Evolutionary conservation across 2,888 invertebrate genomes (phyloP).

Genomic region (Caenorhabditis becei): DNA sequence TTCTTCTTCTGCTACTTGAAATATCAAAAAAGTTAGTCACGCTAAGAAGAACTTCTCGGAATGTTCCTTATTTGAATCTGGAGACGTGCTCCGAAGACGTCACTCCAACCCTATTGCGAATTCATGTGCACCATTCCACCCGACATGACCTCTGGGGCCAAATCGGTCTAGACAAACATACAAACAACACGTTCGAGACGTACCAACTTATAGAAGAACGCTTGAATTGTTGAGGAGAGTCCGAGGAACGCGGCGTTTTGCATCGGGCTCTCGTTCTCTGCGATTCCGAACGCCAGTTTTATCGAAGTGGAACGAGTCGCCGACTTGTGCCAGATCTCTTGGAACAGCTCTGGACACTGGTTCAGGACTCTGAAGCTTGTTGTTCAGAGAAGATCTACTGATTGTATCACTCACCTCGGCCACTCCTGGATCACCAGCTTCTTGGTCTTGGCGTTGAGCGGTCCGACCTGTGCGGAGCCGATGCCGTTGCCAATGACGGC

Average conservation of each 20-base stretch:
- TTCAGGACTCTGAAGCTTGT: slow-evolving; percentile 64
- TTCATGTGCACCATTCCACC: no score
- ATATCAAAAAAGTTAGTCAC: no score
- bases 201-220: slow-evolving; percentile 71
- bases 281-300: slow-evolving; percentile 71
- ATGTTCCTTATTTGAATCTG: neutral
- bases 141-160: no score
- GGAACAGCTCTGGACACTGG: slow-evolving; percentile 69
- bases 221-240: slow-evolving; percentile 68
- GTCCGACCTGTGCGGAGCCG: slow-evolving; percentile 66
- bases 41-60: no score
- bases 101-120: no score
- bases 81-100: no score
- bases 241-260: slow-evolving; percentile 68
- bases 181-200: neutral
- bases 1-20: no score
- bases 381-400: neutral
- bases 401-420: slow-evolving; percentile 48
- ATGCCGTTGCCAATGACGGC: slow-evolving; percentile 57
- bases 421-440: slow-evolving; percentile 72
- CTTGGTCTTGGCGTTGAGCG: slow-evolving; percentile 67
- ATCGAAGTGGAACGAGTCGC: slow-evolving; percentile 71
- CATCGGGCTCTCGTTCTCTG: slow-evolving; percentile 67
- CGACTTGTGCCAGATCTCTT: slow-evolving; percentile 71
- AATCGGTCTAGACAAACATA: no score